Conservation (phyloP, 1,140 invertebrate genomes). For the Ganaspis sp. region DNA sequence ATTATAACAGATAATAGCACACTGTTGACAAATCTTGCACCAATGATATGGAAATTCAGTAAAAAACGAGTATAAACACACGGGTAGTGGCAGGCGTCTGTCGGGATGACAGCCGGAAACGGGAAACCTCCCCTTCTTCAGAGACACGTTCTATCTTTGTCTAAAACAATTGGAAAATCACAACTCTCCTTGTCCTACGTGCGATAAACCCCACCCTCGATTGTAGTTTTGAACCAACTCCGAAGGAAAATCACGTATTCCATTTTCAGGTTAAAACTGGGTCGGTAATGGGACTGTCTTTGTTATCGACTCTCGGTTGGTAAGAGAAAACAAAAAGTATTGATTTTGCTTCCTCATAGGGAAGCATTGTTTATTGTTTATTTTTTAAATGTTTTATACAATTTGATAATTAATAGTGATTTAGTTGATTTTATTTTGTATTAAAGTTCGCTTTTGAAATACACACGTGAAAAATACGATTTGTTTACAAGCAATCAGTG, state of each 20-base stretch:
- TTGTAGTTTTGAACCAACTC: conserved; percentile 7
- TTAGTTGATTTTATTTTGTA: too few species aligned
- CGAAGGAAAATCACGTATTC: neutral
- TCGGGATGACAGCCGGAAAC: conserved; percentile 65
- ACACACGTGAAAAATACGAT: too few species aligned
- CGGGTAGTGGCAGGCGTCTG: conserved; percentile 51
- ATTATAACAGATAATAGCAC: neutral
- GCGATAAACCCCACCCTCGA: conserved; percentile 15
- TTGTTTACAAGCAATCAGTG: too few species aligned
- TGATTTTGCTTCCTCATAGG: too few species aligned
- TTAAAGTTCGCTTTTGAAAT: too few species aligned
- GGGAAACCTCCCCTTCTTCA: conserved; percentile 61
- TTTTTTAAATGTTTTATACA: too few species aligned
- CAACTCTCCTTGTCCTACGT: conserved; percentile 17
- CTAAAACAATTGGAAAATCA: conserved; percentile 10
- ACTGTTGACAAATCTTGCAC: neutral
- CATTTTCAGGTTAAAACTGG: neutral
- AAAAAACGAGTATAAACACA: conserved; percentile 39
- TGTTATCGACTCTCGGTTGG: neutral
- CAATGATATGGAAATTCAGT: neutral
- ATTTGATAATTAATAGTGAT: too few species aligned
- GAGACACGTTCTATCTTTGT: conserved; percentile 37
- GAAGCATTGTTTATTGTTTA: too few species aligned
- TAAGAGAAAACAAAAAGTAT: too few species aligned
- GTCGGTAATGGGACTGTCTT: neutral